These are phyloP conservation scores for Lutjanus argentimaculatus DNA, from an alignment of 2,797 vertebrate species.

Conservation along the genomic window DNA sequence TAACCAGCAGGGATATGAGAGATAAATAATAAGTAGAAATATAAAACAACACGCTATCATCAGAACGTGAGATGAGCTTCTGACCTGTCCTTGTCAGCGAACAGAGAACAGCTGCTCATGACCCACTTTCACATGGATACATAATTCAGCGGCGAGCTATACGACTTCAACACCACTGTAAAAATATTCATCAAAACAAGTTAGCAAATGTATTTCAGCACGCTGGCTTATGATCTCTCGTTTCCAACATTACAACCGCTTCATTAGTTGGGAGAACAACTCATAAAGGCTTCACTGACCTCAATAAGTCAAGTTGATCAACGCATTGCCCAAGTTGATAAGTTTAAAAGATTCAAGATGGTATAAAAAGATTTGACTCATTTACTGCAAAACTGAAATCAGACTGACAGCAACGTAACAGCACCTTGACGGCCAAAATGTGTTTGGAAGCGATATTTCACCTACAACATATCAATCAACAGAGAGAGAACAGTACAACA, in stretches of 20 bases:
- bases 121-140: conserved; percentile 75
- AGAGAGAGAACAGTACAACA: neutral
- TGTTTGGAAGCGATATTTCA: conserved; percentile 25
- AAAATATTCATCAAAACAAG: conserved; percentile 76
- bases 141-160: conserved; percentile 68
- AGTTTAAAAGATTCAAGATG: conserved; percentile 75
- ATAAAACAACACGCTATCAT: conserved; percentile 57
- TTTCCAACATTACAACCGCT: conserved; percentile 49
- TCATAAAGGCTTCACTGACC: conserved; percentile 70
- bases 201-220: conserved; percentile 56
- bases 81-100: conserved; percentile 74
- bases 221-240: conserved; percentile 24
- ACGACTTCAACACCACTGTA: conserved; percentile 53
- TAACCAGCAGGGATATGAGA: conserved; percentile 62
- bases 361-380: conserved; percentile 56
- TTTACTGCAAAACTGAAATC: conserved; percentile 51
- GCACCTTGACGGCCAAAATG: conserved; percentile 25
- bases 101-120: conserved; percentile 66
- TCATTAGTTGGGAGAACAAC: conserved; percentile 61
- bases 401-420: conserved; percentile 50
- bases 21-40: conserved; percentile 73
- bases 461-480: conserved; percentile 31
- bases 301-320: conserved; percentile 78
- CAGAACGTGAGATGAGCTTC: conserved; percentile 55
- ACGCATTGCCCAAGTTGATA: conserved; percentile 55